These are phyloP conservation scores for Tympanuchus pallidicinctus DNA, from an alignment of 2,113 vertebrate species.

Conservation along the genomic window DNA sequence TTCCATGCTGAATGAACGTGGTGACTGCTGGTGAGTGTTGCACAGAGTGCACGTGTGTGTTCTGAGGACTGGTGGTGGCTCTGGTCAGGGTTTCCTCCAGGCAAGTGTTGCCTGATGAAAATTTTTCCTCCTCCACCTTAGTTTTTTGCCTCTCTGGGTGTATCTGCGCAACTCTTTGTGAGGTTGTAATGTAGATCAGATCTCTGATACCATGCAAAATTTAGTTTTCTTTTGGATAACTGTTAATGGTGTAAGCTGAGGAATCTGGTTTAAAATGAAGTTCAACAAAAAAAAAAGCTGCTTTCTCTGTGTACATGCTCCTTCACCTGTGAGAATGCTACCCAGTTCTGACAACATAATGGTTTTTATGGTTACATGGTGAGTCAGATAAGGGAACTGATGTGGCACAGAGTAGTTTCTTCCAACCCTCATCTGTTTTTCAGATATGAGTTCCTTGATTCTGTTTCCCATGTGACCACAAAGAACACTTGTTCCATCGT, in stretches of 20 bases:
- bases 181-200: neutral
- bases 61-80: neutral
- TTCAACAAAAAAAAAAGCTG: neutral
- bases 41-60: neutral
- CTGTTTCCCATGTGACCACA: neutral
- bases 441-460: neutral
- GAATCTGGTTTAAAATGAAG: neutral
- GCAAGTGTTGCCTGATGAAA: neutral
- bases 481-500: neutral
- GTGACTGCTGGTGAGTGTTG: neutral
- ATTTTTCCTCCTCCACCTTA: neutral
- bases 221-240: neutral
- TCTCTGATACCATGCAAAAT: neutral
- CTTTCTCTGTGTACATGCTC: neutral
- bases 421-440: neutral
- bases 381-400: neutral
- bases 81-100: neutral
- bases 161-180: neutral
- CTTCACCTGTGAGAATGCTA: neutral
- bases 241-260: neutral
- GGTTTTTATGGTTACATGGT: neutral
- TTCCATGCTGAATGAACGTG: neutral
- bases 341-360: neutral
- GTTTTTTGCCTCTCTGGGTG: neutral
- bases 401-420: neutral